These are phyloP conservation scores for Dallia pectoralis DNA, from an alignment of 2,797 vertebrate genomes.

Conservation along the genomic window DNA sequence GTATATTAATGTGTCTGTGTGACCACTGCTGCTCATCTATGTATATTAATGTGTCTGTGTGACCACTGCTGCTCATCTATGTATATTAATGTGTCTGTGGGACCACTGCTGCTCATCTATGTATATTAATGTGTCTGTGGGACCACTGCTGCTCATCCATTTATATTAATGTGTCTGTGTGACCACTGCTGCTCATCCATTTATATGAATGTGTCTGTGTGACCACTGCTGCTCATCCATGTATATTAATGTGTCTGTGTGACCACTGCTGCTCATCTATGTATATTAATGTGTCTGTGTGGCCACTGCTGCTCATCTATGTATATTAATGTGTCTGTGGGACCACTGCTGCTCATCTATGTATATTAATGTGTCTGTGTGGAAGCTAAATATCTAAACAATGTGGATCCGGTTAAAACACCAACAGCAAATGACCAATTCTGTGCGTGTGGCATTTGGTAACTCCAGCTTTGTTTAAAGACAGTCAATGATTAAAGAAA, in stretches of 20 bases:
- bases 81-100: not conserved
- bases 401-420: conserved; percentile 5
- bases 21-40: not conserved
- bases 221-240: no score
- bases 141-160: not conserved
- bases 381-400: not conserved
- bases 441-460: conserved; percentile 10
- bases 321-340: not conserved
- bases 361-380: conserved; percentile 4
- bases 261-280: not conserved
- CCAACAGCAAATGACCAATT: conserved; percentile 1
- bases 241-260: no score
- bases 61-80: no score
- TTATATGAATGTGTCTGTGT: not conserved
- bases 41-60: no score
- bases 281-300: no score
- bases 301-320: no score
- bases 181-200: no score
- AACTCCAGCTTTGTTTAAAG: conserved; percentile 37
- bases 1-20: no score
- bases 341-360: not conserved
- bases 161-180: no score
- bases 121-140: no score
- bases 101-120: no score
- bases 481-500: conserved; percentile 49